Evolutionary conservation across 2,113 vertebrate genomes (phyloP), one percentile per base, ranked within the genome.

Genomic region (Syngnathoides biaculeatus): DNA sequence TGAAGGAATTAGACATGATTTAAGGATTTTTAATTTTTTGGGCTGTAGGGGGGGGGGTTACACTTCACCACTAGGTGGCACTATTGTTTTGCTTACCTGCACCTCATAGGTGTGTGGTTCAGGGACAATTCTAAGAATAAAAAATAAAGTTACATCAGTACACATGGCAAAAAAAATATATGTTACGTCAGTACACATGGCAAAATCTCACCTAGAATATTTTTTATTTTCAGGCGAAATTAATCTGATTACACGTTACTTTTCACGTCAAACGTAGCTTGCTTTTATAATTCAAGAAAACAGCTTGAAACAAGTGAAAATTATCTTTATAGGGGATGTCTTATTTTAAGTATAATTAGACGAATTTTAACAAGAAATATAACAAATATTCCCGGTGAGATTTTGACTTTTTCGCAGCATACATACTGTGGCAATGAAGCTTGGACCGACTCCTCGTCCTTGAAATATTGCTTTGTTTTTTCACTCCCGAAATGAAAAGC

Each of bases 351-450:
- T 35, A 6, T 35, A 35, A 35, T 35, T 6, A 35, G 30, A 35
- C 30, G 3, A 35, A 35, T 35, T 35, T 35, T 2, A 35, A 35
- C 30, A 5, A 35, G 30, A 35, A 35, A 35, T 35, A 35, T 35
- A 5, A 5, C 30, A 35, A 35, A 35, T 35, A 6, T 35, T 35
- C 30, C 6, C 6, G 1, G 30, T 35, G 6, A 35, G 30, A 35
- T 35, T 35, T 35, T 1, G 2, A 35, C 6, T 3, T 35, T 35
- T 35, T 35, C 6, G 30, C 30, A 35, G 13, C 12, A 6, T 55
- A 68, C 88, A 38, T 72, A 91, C 90, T 84, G 78, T 40, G 80
- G 71, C 22, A 39, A 14, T 67, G 66, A 79, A 52, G 68, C 60
- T 57, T 64, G 43, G 22, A 55, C n/a, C 0, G 52, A 15, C 0